These are phyloP conservation scores for Trachymyrmex cornetzi DNA, from an alignment of 1,140 invertebrate genomes.

Conservation along the genomic window DNA sequence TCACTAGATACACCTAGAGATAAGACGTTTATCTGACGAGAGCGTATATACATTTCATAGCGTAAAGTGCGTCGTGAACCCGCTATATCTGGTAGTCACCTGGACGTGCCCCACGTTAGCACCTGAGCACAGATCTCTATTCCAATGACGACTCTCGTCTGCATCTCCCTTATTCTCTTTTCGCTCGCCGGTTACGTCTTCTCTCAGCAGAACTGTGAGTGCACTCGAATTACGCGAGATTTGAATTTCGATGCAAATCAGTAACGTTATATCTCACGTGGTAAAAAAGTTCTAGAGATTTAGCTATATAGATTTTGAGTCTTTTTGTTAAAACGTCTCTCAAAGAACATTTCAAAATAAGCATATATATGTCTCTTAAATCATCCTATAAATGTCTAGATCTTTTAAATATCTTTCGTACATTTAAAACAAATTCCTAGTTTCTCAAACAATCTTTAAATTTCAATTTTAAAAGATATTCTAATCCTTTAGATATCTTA, in stretches of 20 bases:
- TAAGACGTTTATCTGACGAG: slow-evolving; percentile 67
- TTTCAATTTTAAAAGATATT: background rate
- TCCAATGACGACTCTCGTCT: slow-evolving; percentile 28
- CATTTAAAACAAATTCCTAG: background rate
- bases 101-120: slow-evolving; percentile 3
- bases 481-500: background rate
- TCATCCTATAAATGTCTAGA: background rate
- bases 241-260: background rate
- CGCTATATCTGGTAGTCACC: slow-evolving; percentile 27
- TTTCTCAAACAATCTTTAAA: background rate
- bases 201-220: slow-evolving; percentile 51
- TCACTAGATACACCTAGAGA: slow-evolving; percentile 64
- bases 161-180: background rate
- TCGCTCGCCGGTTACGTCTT: background rate
- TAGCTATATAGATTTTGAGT: background rate
- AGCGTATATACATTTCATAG: slow-evolving; percentile 23
- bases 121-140: background rate
- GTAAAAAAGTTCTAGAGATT: background rate
- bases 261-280: background rate
- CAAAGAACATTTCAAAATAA: background rate
- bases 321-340: background rate
- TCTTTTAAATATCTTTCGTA: background rate
- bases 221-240: background rate
- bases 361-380: background rate
- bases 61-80: background rate